A percentile compares a stretch with the other conserved stretches of the same genome.
phyloP scores from a whole-genome alignment of 2,888 invertebrate species.

The Cerastis leucographa region DNA sequence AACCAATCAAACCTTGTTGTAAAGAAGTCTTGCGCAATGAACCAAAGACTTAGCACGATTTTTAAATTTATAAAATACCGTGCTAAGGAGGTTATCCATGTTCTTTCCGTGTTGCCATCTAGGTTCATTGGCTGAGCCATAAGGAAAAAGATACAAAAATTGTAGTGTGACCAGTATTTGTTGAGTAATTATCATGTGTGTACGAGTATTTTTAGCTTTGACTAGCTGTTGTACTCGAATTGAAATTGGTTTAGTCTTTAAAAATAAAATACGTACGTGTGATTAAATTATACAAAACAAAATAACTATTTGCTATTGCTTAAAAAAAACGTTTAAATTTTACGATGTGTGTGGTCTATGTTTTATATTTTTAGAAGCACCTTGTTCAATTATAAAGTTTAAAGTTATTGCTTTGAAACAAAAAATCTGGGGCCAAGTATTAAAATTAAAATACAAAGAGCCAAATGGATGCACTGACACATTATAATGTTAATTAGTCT shows the following conservation, averaged over 20 bases:
- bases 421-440: constrained; percentile 18
- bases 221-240: constrained; percentile 9
- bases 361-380: constrained; percentile 13
- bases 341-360: constrained; percentile 38
- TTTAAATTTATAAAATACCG: constrained; percentile 5
- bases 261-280: constrained; percentile 28
- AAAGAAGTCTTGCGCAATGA: neutral
- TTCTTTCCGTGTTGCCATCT: constrained; percentile 36
- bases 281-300: constrained; percentile 31
- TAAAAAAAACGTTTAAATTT: constrained; percentile 28
- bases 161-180: constrained; percentile 45
- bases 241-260: constrained; percentile 28
- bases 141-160: constrained; percentile 50
- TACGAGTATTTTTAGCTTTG: constrained; percentile 41
- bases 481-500: constrained; percentile 52
- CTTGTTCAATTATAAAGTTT: constrained; percentile 11
- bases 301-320: constrained; percentile 15
- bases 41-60: neutral
- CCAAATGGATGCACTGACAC: constrained; percentile 28
- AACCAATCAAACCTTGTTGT: neutral
- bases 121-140: constrained; percentile 56
- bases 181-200: constrained; percentile 42
- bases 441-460: constrained; percentile 34
- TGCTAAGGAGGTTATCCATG: constrained; percentile 10
- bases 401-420: constrained; percentile 1